Base-by-base conservation (phyloP, 2,888 invertebrate species). In the Polia nebulosa region DNA sequence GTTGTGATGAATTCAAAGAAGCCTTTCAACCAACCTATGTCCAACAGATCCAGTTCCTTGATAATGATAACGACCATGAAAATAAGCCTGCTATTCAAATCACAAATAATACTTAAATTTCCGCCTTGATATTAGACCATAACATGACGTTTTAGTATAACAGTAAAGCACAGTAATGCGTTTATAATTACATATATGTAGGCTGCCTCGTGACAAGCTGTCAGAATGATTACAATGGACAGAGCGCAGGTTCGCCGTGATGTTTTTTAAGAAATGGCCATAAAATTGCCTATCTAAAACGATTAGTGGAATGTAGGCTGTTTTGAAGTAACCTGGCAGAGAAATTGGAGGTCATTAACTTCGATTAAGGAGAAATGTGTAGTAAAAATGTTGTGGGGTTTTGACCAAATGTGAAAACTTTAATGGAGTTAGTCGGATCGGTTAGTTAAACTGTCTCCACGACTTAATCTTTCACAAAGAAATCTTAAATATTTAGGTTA, bases 181-280 rank as follows among this genome's bases (percentile, higher is more conserved):
- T 94, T 95, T 94, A 95, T 95, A 95, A 95, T 94, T 93, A 93
- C 91, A 89, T 87, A 75, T 78, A 90, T 91, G 89, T 90, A 89
- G 89, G 90, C 90, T 90, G 72, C 87, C 87, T 92, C 90, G 92
- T 92, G 92, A 92, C 91, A 89, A 87, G 60, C 76, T 81, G 82
- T 76, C 69, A 78, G 60, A 65, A 49, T 57, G 67, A 66, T 72
- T 67, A 82, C 76, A 81, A 82, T 80, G 57, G 71, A 53, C 72
- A 65, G 56, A 55, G 44, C 22, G 39, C 52, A 49, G 61, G 68
- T 59, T 80, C 27, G 63, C 58, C 66, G 39, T 76, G 68, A 66
- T 71, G n/a, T 66, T 67, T 68, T 69, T 70, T 72, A 73, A 82
- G 80, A 82, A 81, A 82, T 81, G 63, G 61, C 65, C 51, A 67